phyloP scores from a whole-genome alignment of 2,888 invertebrate genomes.

The Xestia rhomboidea region DNA sequence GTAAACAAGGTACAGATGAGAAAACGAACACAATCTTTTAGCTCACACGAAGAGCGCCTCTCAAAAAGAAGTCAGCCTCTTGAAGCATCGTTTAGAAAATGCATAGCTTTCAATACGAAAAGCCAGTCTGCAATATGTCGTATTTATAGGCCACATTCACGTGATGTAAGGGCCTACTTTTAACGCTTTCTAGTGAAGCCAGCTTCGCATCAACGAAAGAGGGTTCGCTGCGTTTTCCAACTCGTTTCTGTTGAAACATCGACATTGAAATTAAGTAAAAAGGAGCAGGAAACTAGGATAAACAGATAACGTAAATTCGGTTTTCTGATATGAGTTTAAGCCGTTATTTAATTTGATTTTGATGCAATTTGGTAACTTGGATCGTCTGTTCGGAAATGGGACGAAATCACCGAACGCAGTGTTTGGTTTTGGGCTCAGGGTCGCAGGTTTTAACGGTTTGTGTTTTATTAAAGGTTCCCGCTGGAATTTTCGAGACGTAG shows the following conservation, averaged over 20 bases:
- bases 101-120: conserved; percentile 54
- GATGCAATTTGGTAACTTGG: neutral
- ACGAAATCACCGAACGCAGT: conserved; percentile 3
- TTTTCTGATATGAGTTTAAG: neutral
- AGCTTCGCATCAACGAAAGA: conserved; percentile 9
- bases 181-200: neutral
- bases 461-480: neutral
- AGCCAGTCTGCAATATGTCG: conserved; percentile 27
- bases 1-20: conserved; percentile 20
- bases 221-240: conserved; percentile 3
- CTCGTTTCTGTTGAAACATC: conserved; percentile 14
- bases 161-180: conserved; percentile 28
- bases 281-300: neutral
- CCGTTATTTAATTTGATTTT: neutral
- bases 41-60: conserved; percentile 10
- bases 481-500: neutral
- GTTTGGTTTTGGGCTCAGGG: conserved; percentile 4
- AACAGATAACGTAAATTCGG: neutral
- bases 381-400: conserved; percentile 2
- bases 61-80: conserved; percentile 39
- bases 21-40: conserved; percentile 23
- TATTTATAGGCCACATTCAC: conserved; percentile 48
- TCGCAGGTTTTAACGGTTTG: neutral
- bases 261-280: neutral
- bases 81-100: conserved; percentile 43